Evolutionary conservation across 2,888 invertebrate genomes (phyloP), one percentile per base, ranked within the genome.

Genomic region (Hemistola chrysoprasaria): DNA sequence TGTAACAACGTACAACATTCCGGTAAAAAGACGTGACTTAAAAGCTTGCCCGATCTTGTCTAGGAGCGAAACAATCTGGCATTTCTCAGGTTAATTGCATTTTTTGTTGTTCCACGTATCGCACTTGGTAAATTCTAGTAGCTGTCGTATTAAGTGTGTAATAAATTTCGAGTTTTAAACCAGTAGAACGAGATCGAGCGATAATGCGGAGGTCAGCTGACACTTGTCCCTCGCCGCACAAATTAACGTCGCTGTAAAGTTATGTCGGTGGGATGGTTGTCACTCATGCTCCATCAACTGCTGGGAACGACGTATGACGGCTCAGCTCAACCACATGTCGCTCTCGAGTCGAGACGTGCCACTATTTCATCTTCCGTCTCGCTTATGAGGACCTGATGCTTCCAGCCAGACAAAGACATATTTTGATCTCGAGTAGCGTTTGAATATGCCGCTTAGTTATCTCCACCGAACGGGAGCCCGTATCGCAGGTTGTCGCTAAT

Each of bases 271-370:
- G 65, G 68, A 60, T 70, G 71, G 74, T 73, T 85, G 90, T 85
- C 88, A 85, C 83, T 89, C 89, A 89, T 87, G 86, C 84, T 81
- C 78, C 86, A 89, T 89, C 88, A 88, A 88, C 80, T 84, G 82
- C 78, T 84, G 78, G 81, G 82, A 80, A 80, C 72, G 71, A 76
- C 71, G 75, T 83, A 83, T 86, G 85, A 84, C 78, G 78, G 59
- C 73, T n/a, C n/a, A 77, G 85, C 86, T 87, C 86, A 87, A 72
- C 82, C 85, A 85, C 71, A 84, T 85, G 86, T 79, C 74, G 75
- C 65, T 63, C 70, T 66, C 60, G 47, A 68, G 74, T 66, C 60
- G 47, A 68, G 74, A 82, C 83, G 81, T 83, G 82, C 79, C 73
- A 78, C 59, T 80, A 84, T 84, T 79, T 74, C 71, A 84, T 85